Base-by-base conservation (phyloP, 2,888 invertebrate species). In the Lasioglossum calceatum region DNA sequence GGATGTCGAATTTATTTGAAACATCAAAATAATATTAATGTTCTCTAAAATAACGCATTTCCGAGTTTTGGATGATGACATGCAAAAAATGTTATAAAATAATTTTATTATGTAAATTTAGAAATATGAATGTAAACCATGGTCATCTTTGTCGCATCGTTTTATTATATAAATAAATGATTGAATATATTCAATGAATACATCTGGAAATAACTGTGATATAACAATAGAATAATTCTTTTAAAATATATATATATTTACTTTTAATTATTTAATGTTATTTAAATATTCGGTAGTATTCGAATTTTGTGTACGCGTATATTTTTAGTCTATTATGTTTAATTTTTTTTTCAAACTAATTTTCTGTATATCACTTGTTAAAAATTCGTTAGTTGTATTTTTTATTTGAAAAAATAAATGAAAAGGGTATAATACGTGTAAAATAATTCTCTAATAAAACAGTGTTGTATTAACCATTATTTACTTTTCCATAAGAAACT, bases 131-230 rank as follows among this genome's bases (percentile, higher is more conserved):
- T 36, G 14, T 39, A 76, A 44, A 64, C 70, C 36, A 14, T 72
- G 61, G 36, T 19, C n/a, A 32, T 72, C 23, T 74, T 54, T 47
- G 39, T 77, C 32, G 10, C 14, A 50, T 27, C 14, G 67, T 36
- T 71, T 42, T 64, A 42, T 79, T 79, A 72, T 64, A 76, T 73
- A 67, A 79, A 79, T 54, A 10, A 64, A 79, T 79, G 61, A 58
- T 47, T 12, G 61, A 54, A 71, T 76, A 36, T 42, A 39, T 64
- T 44, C 27, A 23, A 14, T 54, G 54, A 81, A 70, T 54, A 27
- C 39, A 70, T 58, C 16, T 54, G 67, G 47, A 58, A 36, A 61
- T 47, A 19, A 23, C 36, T n/a, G 42, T 50, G 19, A 50, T 50
- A 39, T 70, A 50, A 58, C 39, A 75, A 39, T 75, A 54, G 0